A percentile compares a stretch with the other conserved stretches of the same genome.
phyloP scores from a whole-genome alignment of 2,797 vertebrate genomes.

The Prionace glauca region DNA sequence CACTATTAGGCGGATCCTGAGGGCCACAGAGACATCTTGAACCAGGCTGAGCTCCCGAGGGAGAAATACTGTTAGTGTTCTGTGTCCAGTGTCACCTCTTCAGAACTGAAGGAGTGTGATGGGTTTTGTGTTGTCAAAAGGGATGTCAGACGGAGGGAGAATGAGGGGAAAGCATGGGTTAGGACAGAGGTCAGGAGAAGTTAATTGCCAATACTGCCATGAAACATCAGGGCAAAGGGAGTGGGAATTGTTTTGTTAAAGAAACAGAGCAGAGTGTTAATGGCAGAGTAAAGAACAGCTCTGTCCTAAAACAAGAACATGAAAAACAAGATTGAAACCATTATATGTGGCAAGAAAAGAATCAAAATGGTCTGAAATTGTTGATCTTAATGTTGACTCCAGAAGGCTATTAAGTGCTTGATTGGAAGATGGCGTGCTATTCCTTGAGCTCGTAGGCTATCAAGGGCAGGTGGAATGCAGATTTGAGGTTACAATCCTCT shows the following conservation, averaged over 20 bases:
- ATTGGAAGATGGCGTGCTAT: background rate
- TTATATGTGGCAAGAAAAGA: background rate
- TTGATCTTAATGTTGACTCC: background rate
- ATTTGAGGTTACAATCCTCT: no score
- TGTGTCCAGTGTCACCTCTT: background rate
- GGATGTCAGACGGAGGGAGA: no score
- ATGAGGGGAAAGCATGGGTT: no score
- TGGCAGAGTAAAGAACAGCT: background rate
- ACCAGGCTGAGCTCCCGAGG: background rate
- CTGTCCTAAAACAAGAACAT: background rate
- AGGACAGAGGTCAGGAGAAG: background rate
- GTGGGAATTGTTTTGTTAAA: background rate
- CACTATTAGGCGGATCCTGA: background rate
- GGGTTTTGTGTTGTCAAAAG: no score
- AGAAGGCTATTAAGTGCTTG: background rate
- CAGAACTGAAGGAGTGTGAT: background rate
- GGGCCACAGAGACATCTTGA: background rate
- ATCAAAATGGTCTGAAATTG: background rate
- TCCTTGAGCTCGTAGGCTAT: background rate
- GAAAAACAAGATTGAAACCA: background rate
- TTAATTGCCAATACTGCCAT: background rate
- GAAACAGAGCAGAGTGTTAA: background rate
- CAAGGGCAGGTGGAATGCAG: no score
- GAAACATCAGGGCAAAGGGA: background rate
- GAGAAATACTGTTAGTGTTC: background rate